Evolutionary conservation across 2,113 vertebrate genomes (phyloP).

Genomic region (Merops nubicus): DNA sequence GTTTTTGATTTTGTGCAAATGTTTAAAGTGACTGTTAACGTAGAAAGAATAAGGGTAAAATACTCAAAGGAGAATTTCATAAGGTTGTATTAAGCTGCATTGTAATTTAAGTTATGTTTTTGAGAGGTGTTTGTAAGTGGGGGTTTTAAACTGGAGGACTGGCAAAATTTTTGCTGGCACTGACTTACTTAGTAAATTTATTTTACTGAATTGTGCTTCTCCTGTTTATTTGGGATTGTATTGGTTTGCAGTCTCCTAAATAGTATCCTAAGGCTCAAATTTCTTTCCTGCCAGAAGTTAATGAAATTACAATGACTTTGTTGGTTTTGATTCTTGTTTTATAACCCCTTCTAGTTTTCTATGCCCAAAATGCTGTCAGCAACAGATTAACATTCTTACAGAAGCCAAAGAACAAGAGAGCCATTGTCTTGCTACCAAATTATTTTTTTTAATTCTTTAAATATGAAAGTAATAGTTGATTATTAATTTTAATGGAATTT

Average conservation of each 20-base stretch:
- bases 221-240: not conserved
- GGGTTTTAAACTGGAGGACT: not conserved
- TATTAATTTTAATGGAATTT: not conserved
- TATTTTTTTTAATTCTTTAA: not conserved
- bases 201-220: not conserved
- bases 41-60: not conserved
- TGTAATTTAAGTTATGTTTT: not conserved
- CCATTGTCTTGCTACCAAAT: not conserved
- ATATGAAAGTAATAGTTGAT: not conserved
- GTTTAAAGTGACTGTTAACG: not conserved
- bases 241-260: not conserved
- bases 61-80: not conserved
- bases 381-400: not conserved
- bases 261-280: not conserved
- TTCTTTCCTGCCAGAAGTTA: not conserved
- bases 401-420: not conserved
- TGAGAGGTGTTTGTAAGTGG: not conserved
- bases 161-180: not conserved
- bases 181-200: not conserved
- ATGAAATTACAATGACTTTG: not conserved
- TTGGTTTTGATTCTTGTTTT: not conserved
- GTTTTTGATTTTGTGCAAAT: not conserved
- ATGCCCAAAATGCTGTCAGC: not conserved
- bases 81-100: not conserved
- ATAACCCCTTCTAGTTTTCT: not conserved